Evolutionary conservation across 2,113 vertebrate species (phyloP).

Genomic region (Spea multiplicata): DNA sequence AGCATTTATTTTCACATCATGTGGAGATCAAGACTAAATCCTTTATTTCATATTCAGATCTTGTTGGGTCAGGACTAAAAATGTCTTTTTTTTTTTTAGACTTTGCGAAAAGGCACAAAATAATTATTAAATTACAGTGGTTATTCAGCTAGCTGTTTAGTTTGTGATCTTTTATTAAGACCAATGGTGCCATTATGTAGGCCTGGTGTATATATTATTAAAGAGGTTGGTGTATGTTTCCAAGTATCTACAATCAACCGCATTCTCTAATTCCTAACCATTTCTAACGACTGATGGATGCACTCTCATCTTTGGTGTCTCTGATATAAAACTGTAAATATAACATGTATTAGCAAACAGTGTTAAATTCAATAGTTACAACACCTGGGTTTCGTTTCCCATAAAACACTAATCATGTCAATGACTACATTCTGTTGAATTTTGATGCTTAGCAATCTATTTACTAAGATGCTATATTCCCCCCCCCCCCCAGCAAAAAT

Average conservation of each 20-base stretch:
- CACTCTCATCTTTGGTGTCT: conserved; percentile 73
- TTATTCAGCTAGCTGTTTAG: conserved; percentile 78
- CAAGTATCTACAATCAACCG: conserved; percentile 64
- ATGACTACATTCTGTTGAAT: no score
- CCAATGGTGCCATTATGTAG: conserved; percentile 73
- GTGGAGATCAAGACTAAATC: conserved; percentile 80
- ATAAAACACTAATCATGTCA: no score
- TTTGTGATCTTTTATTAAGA: conserved; percentile 85
- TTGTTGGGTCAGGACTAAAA: conserved; percentile 78
- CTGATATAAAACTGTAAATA: conserved; percentile 80
- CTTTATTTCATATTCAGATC: conserved; percentile 83
- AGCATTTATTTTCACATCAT: conserved; percentile 76
- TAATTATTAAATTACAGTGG: conserved; percentile 78
- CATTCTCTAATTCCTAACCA: conserved; percentile 62
- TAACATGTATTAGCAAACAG: conserved; percentile 59
- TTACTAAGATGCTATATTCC: no score
- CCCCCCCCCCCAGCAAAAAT: no score
- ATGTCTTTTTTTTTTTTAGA: conserved; percentile 75
- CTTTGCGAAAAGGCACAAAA: conserved; percentile 75
- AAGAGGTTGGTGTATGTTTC: conserved; percentile 73
- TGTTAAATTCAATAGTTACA: background rate
- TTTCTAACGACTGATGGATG: conserved; percentile 80
- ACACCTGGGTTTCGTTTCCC: no score
- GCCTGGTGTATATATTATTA: conserved; percentile 70
- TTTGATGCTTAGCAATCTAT: no score